Evolutionary conservation across 2,888 invertebrate species (phyloP), one percentile per base, ranked within the genome.

Genomic region (Heliconius hortense): DNA sequence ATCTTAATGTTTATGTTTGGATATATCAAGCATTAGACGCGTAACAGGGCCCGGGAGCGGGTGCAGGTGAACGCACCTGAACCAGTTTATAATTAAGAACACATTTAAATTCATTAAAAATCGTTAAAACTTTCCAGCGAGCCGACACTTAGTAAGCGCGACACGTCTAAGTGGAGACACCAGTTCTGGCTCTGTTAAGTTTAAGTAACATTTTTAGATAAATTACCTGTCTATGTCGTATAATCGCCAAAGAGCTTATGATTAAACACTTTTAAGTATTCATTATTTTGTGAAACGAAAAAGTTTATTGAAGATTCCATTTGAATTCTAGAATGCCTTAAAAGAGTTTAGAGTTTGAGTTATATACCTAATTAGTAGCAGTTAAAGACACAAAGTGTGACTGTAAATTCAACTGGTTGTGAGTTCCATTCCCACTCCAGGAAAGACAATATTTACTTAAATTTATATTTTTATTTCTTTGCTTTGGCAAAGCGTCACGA

Each of bases 71-170:
- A 89, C 84, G 90, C 86, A 88, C 88, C 84, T 89, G 88, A 88
- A 91, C 92, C 92, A 89, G 92, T 92, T 90, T 84, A 88, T 91
- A 92, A 92, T 93, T 92, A 91, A 92, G 91, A 90, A 88, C 89
- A 86, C 88, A 90, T 92, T 92, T 89, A 91, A 92, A 92, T 92
- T 92, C 90, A 92, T 92, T 92, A 90, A 91, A 91, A 89, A 89
- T 87, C 87, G 86, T 89, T 89, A 89, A 88, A 90, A 90, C 89
- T 90, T 90, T 91, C 89, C 84, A 88, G 75, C 67, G 76, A 74
- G 78, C 73, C 74, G 78, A 76, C 77, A 77, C 78, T 77, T 75
- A 73, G 77, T 77, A 77, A 75, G 64, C 67, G 82, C 82, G 87
- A 87, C 86, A 89, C 80, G 78, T 77, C 73, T 75, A 71, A 79